These are phyloP conservation scores for Gymnothorax reevesii DNA, from an alignment of 2,797 vertebrate species.

Conservation along the genomic window DNA sequence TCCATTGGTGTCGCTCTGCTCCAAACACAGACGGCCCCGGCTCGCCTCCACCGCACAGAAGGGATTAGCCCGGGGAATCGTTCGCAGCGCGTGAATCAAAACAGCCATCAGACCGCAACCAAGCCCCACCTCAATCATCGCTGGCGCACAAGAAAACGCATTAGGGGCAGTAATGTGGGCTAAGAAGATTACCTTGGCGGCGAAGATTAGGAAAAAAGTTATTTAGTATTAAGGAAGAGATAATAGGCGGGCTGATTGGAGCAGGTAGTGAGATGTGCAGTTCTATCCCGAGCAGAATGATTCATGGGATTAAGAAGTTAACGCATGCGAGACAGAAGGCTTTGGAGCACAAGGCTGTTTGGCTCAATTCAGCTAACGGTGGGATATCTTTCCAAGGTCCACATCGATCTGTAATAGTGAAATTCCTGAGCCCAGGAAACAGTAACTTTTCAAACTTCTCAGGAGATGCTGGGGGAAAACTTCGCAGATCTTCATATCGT, in stretches of 20 bases:
- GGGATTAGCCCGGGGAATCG: slow-evolving; percentile 15
- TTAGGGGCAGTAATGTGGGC: slow-evolving; percentile 21
- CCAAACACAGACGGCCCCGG: not conserved
- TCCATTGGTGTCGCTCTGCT: not conserved
- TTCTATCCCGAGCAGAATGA: slow-evolving; percentile 19
- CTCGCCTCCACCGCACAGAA: not conserved
- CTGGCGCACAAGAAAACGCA: slow-evolving; percentile 8
- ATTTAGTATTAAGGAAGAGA: slow-evolving; percentile 25
- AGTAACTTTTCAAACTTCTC: slow-evolving; percentile 1
- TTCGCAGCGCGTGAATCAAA: slow-evolving; percentile 20
- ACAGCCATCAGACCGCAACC: not conserved
- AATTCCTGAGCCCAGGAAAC: slow-evolving; percentile 3
- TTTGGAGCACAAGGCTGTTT: slow-evolving; percentile 22
- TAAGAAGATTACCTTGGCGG: slow-evolving; percentile 30
- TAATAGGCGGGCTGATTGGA: slow-evolving; percentile 21
- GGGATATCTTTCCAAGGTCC: slow-evolving; percentile 17
- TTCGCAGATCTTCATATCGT: too few relatives aligned
- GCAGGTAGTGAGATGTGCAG: slow-evolving; percentile 24
- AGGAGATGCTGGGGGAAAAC: not conserved
- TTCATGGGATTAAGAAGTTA: slow-evolving; percentile 28
- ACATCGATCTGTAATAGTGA: not conserved
- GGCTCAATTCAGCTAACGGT: not conserved
- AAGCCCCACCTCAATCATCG: slow-evolving; percentile 10
- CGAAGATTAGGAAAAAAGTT: slow-evolving; percentile 27
- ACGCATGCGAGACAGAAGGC: slow-evolving; percentile 21